phyloP scores from a whole-genome alignment of 2,888 invertebrate genomes.

The Synergus umbraculus region DNA sequence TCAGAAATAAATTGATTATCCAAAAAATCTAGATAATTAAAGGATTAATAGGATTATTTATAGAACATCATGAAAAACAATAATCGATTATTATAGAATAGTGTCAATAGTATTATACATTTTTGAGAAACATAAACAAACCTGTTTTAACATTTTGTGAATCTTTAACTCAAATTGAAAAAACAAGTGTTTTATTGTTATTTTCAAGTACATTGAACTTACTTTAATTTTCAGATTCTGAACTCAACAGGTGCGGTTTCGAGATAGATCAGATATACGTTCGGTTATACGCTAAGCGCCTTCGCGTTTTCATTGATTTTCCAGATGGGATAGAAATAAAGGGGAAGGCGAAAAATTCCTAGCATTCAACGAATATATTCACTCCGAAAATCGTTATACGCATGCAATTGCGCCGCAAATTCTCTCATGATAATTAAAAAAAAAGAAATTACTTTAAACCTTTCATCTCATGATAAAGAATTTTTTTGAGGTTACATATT shows the following conservation, averaged over 20 bases:
- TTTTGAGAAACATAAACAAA: too few relatives aligned
- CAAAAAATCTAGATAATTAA: not conserved
- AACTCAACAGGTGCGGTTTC: not conserved
- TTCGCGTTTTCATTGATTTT: conserved; percentile 5
- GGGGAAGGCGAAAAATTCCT: not conserved
- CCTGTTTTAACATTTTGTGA: too few relatives aligned
- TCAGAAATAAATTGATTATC: not conserved
- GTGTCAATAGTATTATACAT: too few relatives aligned
- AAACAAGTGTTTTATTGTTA: not conserved
- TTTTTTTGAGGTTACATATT: not conserved
- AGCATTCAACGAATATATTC: not conserved
- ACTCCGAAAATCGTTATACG: not conserved
- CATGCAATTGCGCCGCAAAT: not conserved
- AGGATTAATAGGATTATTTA: not conserved
- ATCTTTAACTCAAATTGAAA: not conserved
- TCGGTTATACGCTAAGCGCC: not conserved
- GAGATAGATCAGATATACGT: not conserved
- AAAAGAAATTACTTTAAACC: not conserved
- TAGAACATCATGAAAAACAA: not conserved
- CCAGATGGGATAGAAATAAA: not conserved
- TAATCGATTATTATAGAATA: too few relatives aligned
- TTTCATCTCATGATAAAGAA: not conserved
- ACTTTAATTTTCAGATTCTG: not conserved
- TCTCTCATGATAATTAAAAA: not conserved
- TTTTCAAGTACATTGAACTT: not conserved